Base-by-base conservation (phyloP, 1,140 invertebrate genomes). In the Nasonia giraulti region DNA sequence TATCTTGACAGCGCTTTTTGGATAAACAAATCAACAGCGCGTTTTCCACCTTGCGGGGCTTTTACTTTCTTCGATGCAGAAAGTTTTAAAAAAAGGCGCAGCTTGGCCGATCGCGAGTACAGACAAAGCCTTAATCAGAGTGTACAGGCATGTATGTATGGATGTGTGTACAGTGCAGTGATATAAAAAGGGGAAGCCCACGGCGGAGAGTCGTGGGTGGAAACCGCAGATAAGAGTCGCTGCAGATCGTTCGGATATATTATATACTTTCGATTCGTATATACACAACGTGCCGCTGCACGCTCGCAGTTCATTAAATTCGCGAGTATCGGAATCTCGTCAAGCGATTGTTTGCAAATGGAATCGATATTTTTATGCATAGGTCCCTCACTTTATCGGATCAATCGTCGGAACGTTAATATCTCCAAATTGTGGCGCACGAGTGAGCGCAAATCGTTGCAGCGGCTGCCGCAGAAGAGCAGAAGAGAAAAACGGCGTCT, bases 211-310 rank as follows among this genome's bases (percentile, higher is more conserved):
- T 66, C 73, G 73, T 76, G 81, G 81, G 73, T 76, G 50, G 73
- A 82, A 82, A 81, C 71, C 50, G 10, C 40, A 82, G 81, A 82
- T 82, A 82, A 76, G 81, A 76, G 20, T 66, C 11, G 27, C 27
- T 44, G 5, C 71, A 66, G 81, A 75, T 75, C 33, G 80, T 74
- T 75, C 31, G 73, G 4, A 44, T 44, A 75, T 31, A 44, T 20
- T 31, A 44, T 20, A 11, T 37, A 81, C 80, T 81, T 74, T 81
- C 80, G 62, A 80, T 14, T 71, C 62, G 40, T 76, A 27, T 37
- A 37, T 37, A 37, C 4, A 37, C 33, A 33, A 5, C 5, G 33
- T 33, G 33, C 5, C 20, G 7, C 0, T 6, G 40, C 68, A 55
- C n/a, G 68, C 47, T 71, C 47, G 10, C 10, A 27, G 76, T 50